These are phyloP conservation scores for Diorhabda carinulata DNA, from an alignment of 1,140 invertebrate genomes.

Conservation along the genomic window DNA sequence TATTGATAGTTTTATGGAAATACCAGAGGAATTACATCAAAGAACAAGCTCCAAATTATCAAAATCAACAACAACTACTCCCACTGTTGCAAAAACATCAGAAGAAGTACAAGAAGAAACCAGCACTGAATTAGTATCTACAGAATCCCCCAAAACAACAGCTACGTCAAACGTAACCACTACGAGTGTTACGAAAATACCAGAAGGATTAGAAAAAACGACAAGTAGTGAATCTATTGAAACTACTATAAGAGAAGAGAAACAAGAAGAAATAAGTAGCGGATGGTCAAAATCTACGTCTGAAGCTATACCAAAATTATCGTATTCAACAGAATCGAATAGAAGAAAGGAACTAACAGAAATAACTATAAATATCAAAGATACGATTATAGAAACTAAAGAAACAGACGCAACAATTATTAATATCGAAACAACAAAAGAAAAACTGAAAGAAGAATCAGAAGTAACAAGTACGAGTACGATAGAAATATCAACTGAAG, in stretches of 20 bases:
- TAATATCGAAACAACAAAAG: no score
- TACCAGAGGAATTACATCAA: background rate
- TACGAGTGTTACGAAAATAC: background rate
- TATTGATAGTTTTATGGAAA: background rate
- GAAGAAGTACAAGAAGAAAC: background rate
- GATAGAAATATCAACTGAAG: no score
- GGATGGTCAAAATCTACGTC: no score
- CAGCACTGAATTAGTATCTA: background rate
- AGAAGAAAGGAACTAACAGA: background rate
- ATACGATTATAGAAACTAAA: background rate
- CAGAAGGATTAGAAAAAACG: background rate
- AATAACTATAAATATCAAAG: background rate
- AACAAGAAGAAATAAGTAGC: background rate
- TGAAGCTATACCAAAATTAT: no score
- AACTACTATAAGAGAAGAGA: background rate
- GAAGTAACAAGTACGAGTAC: no score
- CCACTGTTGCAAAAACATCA: background rate
- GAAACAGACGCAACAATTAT: background rate
- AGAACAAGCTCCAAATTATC: background rate
- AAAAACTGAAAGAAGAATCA: background rate
- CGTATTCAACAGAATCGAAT: no score
- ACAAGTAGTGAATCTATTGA: background rate
- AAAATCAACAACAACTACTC: background rate
- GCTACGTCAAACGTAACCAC: background rate
- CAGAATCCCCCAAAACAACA: background rate